Conservation (phyloP, 1,140 invertebrate genomes). For the Diploscapter pachys region DNA sequence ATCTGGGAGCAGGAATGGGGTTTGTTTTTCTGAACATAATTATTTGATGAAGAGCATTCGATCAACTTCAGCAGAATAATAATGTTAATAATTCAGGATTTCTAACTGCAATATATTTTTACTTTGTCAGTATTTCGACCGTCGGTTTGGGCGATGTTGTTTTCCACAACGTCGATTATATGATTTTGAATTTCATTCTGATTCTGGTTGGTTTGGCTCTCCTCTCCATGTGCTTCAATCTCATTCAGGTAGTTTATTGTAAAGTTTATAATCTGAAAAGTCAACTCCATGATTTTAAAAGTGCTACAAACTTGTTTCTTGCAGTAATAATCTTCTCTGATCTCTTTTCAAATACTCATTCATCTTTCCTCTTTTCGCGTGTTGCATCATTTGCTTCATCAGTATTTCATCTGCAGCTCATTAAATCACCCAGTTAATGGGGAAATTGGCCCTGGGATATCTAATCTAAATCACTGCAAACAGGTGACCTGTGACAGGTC, state of each 20-base stretch:
- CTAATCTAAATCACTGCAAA: too few species aligned
- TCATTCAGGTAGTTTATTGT: conserved; percentile 44
- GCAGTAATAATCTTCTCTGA: background rate
- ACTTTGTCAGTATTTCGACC: conserved; percentile 58
- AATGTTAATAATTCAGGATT: too few species aligned
- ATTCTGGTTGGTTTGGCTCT: conserved; percentile 57
- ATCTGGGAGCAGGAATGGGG: conserved; percentile 57
- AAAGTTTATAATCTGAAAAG: background rate
- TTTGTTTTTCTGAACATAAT: conserved; percentile 9
- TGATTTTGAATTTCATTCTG: conserved; percentile 55
- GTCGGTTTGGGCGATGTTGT: conserved; percentile 56
- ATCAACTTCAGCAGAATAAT: too few species aligned
- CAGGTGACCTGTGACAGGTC: too few species aligned
- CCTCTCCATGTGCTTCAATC: conserved; percentile 57
- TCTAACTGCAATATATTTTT: conserved; percentile 55
- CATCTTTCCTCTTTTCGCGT: background rate
- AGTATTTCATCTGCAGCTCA: background rate
- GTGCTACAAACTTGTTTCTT: background rate
- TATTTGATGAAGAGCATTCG: too few species aligned
- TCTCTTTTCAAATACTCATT: background rate
- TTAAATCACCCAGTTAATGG: background rate
- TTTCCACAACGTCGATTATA: conserved; percentile 54
- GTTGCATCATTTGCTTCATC: background rate
- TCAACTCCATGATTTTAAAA: background rate
- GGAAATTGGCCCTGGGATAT: too few species aligned